Evolutionary conservation across 2,888 invertebrate genomes (phyloP).

Genomic region (Himalopsyche kuldschensis): DNA sequence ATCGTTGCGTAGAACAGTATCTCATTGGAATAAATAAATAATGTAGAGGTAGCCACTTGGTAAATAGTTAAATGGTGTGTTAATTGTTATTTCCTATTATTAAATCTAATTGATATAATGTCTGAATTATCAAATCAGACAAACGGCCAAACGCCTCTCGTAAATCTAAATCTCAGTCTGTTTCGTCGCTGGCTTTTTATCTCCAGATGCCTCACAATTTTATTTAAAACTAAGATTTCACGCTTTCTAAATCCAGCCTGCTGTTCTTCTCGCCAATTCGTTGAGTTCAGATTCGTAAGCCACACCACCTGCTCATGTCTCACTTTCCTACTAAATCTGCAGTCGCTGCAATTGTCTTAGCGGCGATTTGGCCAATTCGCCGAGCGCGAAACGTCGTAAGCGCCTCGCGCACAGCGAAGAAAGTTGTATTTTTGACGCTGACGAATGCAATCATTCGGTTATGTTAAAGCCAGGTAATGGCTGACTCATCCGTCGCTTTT

Average conservation of each 20-base stretch:
- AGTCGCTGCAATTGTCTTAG: background rate
- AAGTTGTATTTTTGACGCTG: slow-evolving; percentile 8
- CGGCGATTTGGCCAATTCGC: background rate
- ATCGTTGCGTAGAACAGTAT: too few relatives aligned
- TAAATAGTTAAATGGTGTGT: too few relatives aligned
- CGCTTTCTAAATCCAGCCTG: background rate
- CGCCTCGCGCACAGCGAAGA: background rate
- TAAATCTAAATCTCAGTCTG: background rate
- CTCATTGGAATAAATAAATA: too few relatives aligned
- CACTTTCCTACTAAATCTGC: background rate
- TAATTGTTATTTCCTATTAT: too few relatives aligned
- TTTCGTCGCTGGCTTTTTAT: background rate
- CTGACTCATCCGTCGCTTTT: background rate
- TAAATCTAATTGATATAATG: too few relatives aligned
- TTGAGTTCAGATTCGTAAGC: background rate
- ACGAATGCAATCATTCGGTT: background rate
- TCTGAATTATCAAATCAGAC: too few relatives aligned
- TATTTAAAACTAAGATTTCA: background rate
- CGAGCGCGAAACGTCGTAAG: background rate
- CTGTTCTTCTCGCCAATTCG: background rate
- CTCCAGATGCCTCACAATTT: background rate
- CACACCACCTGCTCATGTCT: background rate
- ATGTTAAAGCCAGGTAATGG: background rate
- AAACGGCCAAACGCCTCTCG: background rate
- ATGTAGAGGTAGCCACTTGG: too few relatives aligned